phyloP scores from a whole-genome alignment of 2,113 vertebrate genomes.

The Grantiella picta region DNA sequence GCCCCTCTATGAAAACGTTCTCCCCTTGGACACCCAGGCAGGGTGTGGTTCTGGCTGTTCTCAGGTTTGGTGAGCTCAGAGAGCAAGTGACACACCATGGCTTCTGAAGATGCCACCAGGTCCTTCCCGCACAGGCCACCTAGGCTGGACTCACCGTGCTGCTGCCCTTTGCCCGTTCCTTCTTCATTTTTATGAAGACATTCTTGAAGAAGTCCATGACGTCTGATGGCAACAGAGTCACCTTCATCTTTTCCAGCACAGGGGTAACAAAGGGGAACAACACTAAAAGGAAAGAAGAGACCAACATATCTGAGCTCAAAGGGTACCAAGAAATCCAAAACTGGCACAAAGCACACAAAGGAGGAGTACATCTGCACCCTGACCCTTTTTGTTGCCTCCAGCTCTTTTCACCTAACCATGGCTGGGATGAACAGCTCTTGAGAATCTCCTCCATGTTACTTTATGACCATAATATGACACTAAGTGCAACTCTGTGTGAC shows the following conservation, averaged over 20 bases:
- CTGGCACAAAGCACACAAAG: background rate
- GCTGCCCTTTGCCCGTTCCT: conserved; percentile 13
- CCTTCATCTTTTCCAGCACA: conserved; percentile 69
- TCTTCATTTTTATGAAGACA: conserved; percentile 71
- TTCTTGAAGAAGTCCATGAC: conserved; percentile 66
- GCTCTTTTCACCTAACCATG: background rate
- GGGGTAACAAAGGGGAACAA: conserved; percentile 69
- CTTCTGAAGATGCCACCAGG: background rate
- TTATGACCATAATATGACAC: background rate
- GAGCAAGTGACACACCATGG: background rate
- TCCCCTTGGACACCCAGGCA: background rate
- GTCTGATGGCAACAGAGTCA: conserved; percentile 59
- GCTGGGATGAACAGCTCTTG: background rate
- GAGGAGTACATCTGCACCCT: background rate
- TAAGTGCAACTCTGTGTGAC: background rate
- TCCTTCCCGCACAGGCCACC: background rate
- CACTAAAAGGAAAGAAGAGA: conserved; percentile 43
- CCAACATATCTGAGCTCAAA: background rate
- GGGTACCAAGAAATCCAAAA: background rate
- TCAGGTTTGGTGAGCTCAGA: background rate
- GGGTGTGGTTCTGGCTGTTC: background rate
- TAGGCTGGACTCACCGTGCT: conserved; percentile 16
- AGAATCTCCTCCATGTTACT: background rate
- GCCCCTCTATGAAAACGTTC: background rate
- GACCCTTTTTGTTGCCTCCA: background rate